Evolutionary conservation across 2,113 vertebrate genomes (phyloP).

Genomic region (Ophthalmolycus amberensis): DNA sequence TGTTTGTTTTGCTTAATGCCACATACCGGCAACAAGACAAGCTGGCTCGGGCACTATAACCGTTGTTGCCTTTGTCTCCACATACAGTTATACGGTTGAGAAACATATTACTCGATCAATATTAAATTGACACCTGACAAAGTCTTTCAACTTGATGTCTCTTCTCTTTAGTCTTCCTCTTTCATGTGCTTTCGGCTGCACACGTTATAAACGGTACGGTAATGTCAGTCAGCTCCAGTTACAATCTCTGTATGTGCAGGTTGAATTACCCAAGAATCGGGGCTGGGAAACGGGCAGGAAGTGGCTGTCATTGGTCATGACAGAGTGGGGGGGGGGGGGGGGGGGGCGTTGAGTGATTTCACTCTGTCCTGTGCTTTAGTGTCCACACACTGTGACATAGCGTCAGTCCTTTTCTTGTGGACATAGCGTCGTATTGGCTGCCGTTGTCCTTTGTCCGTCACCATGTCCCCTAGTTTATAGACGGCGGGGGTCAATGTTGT

Average conservation of each 20-base stretch:
- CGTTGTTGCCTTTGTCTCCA: neutral
- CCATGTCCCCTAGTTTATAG: neutral
- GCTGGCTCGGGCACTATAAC: constrained; percentile 49
- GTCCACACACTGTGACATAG: constrained; percentile 44
- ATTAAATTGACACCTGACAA: neutral
- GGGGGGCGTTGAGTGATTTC: constrained; percentile 36
- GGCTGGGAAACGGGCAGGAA: constrained; percentile 38
- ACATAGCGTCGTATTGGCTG: neutral
- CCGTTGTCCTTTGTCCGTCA: constrained; percentile 6
- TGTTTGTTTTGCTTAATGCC: constrained; percentile 67
- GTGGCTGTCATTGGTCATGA: constrained; percentile 60
- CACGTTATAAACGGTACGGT: neutral
- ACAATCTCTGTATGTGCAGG: constrained; percentile 14
- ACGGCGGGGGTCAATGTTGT: constrained; percentile 12
- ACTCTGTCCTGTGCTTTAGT: constrained; percentile 16
- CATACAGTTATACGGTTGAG: neutral
- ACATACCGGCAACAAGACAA: constrained; percentile 67
- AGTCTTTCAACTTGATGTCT: neutral
- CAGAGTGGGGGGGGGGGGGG: constrained; percentile 8
- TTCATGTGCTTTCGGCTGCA: neutral
- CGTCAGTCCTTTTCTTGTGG: constrained; percentile 19
- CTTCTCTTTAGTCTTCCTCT: neutral
- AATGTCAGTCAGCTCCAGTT: constrained; percentile 1
- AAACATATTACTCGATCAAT: neutral
- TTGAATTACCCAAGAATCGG: constrained; percentile 42